Percentiles rank a stretch among this genome's conserved stretches.
These are phyloP conservation scores for Podarcis siculus DNA, from an alignment of 2,797 vertebrate genomes.

Conservation along the genomic window DNA sequence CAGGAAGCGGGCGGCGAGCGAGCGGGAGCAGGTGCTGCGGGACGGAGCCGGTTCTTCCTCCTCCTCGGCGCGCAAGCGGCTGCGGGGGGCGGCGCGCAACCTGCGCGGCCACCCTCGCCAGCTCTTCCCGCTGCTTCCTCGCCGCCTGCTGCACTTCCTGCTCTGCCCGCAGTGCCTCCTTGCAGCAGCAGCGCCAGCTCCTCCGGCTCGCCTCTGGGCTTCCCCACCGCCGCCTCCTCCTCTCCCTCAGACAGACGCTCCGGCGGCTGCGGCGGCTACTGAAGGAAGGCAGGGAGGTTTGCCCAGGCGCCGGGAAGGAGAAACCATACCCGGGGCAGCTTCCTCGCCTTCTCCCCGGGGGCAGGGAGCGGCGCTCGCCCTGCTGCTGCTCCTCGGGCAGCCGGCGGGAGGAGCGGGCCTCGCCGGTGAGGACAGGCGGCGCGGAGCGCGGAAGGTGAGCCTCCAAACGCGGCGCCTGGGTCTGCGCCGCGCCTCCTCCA, in stretches of 20 bases:
- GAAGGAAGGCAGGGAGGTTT: neutral
- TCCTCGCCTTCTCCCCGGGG: neutral
- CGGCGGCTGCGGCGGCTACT: neutral
- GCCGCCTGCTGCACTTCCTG: slow-evolving; percentile 8
- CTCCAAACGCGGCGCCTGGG: too few relatives aligned
- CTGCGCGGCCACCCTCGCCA: neutral
- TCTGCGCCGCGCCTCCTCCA: neutral
- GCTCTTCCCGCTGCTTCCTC: neutral
- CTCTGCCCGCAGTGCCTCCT: slow-evolving; percentile 24
- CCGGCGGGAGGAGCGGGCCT: neutral
- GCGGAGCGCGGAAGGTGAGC: slow-evolving; percentile 4
- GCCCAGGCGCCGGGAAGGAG: neutral
- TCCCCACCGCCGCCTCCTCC: neutral
- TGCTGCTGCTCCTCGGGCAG: neutral
- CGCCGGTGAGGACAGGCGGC: neutral
- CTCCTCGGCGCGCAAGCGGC: neutral
- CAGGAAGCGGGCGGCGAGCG: neutral
- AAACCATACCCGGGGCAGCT: neutral
- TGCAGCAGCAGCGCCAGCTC: neutral
- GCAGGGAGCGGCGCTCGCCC: too few relatives aligned
- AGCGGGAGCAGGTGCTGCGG: neutral
- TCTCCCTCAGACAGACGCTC: neutral
- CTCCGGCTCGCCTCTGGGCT: neutral
- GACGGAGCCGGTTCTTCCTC: neutral
- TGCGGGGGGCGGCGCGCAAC: neutral